A percentile compares a stretch with the other conserved stretches of the same genome.
Conservation (phyloP, 2,888 invertebrate species). For the Creontiades dilutus region DNA sequence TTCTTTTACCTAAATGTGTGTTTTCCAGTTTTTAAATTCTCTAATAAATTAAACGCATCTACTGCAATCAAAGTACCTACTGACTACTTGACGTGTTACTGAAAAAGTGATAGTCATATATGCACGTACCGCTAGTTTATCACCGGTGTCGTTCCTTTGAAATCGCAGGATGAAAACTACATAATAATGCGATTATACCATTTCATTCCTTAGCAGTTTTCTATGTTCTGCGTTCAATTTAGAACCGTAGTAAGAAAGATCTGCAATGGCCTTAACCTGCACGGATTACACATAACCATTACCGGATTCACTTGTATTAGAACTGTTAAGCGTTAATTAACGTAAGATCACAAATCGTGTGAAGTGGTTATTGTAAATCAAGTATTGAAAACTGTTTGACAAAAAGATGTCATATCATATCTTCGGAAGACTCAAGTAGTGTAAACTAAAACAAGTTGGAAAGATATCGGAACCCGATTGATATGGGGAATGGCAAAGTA, state of each 20-base stretch:
- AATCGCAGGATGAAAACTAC: neutral
- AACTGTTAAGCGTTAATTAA: no score
- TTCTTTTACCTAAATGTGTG: neutral
- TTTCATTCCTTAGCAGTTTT: neutral
- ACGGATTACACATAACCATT: slow-evolving; percentile 1
- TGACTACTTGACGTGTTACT: no score
- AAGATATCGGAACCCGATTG: neutral
- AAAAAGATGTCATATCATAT: neutral
- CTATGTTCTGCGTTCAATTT: neutral
- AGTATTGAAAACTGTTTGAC: neutral
- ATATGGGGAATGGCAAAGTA: neutral
- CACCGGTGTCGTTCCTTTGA: neutral
- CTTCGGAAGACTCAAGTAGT: slow-evolving; percentile 10
- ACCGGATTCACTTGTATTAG: neutral
- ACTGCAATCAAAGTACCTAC: neutral
- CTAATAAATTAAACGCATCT: neutral
- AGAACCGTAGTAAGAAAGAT: neutral
- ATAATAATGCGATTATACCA: neutral
- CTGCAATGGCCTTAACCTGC: slow-evolving; percentile 12
- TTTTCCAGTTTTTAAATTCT: neutral
- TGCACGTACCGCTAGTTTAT: neutral
- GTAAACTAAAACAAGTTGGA: slow-evolving; percentile 27
- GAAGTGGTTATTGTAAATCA: neutral
- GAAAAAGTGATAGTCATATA: no score
- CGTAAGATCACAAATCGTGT: neutral